These are phyloP conservation scores for Hypotaenidia philippensis DNA, from an alignment of 2,797 vertebrate species.

Conservation along the genomic window DNA sequence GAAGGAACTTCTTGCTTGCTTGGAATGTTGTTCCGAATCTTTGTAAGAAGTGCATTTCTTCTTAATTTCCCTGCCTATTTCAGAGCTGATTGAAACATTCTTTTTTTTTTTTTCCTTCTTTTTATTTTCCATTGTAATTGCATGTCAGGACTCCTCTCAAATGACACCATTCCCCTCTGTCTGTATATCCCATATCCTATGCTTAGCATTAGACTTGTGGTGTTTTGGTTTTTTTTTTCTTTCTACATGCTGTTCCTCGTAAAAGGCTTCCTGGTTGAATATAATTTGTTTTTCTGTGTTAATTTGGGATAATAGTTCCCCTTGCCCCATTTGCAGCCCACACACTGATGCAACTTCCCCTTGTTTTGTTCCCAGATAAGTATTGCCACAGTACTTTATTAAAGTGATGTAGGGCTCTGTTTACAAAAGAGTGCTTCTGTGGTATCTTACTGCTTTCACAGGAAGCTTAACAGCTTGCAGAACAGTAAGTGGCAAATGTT, in stretches of 20 bases:
- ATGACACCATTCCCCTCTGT: neutral
- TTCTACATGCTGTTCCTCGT: neutral
- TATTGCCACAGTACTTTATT: constrained; percentile 23
- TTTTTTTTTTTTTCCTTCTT: neutral
- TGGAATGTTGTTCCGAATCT: neutral
- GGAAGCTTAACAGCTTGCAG: constrained; percentile 71
- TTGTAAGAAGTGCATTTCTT: neutral
- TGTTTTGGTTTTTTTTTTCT: neutral
- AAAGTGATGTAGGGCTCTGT: constrained; percentile 52
- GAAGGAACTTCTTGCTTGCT: neutral
- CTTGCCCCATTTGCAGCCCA: constrained; percentile 28
- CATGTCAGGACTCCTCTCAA: neutral
- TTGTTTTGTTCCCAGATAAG: constrained; percentile 41
- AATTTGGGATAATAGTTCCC: constrained; percentile 34
- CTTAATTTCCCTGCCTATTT: neutral
- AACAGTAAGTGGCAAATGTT: constrained; percentile 73
- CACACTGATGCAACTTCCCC: constrained; percentile 46
- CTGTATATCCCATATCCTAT: neutral
- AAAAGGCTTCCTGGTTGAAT: neutral
- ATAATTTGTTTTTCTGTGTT: constrained; percentile 20
- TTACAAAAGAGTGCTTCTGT: constrained; percentile 58
- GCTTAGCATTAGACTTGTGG: neutral
- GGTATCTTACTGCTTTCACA: constrained; percentile 61
- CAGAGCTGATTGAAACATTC: neutral
- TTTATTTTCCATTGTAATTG: neutral